Percentiles rank a stretch among this genome's conserved stretches.
Conservation (phyloP, 2,113 vertebrate genomes). For the Bambusicola thoracicus region DNA sequence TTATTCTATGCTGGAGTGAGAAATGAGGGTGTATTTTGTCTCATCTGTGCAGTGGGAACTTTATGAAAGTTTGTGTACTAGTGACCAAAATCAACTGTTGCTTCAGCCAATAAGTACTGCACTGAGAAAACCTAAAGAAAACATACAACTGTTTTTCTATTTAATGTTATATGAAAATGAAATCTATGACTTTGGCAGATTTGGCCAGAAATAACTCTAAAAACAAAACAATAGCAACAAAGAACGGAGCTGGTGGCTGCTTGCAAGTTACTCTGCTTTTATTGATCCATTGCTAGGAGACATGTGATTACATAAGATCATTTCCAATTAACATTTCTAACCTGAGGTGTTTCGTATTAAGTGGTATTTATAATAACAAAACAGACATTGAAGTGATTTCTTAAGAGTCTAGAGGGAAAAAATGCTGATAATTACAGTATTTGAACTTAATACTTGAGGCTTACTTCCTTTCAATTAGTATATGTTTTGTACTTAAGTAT, state of each 20-base stretch:
- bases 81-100: neutral
- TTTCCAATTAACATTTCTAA: slow-evolving; percentile 18
- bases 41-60: neutral
- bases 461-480: slow-evolving; percentile 30
- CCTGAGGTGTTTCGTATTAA: slow-evolving; percentile 16
- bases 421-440: slow-evolving; percentile 43
- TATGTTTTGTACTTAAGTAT: neutral
- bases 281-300: neutral
- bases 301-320: neutral
- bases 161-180: neutral
- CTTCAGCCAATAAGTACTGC: neutral
- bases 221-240: neutral
- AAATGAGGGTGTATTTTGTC: neutral
- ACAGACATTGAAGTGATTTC: slow-evolving; percentile 11
- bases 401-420: slow-evolving; percentile 37
- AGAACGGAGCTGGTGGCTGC: neutral
- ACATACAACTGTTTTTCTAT: neutral
- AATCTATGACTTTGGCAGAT: neutral
- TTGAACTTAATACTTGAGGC: slow-evolving; percentile 50
- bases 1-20: neutral
- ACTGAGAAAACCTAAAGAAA: slow-evolving; percentile 7
- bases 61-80: neutral
- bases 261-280: neutral
- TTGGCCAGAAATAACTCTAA: neutral
- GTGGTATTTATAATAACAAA: slow-evolving; percentile 44